Percentiles rank a stretch among this genome's conserved stretches.
Conservation (phyloP, 2,113 vertebrate species). For the Nothocercus julius region DNA sequence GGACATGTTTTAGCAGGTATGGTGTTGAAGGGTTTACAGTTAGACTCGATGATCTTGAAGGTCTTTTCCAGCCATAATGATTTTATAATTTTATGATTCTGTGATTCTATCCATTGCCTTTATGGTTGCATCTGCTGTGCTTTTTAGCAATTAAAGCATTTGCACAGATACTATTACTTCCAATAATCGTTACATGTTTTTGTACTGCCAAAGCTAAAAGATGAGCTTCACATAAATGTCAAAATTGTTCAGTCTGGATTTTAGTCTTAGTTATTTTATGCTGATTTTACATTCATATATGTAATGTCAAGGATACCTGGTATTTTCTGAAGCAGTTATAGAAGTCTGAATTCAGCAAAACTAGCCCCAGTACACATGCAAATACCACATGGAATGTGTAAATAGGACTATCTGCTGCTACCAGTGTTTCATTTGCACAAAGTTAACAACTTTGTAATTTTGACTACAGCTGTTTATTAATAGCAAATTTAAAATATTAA, state of each 20-base stretch:
- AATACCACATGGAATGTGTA: neutral
- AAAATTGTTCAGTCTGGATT: neutral
- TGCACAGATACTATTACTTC: neutral
- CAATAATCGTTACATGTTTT: neutral
- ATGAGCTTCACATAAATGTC: neutral
- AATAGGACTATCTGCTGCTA: neutral
- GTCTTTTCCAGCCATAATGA: too few relatives aligned
- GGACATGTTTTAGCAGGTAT: too few relatives aligned
- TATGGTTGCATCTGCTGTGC: neutral
- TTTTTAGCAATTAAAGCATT: neutral
- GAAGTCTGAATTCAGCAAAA: neutral
- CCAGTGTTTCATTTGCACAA: neutral
- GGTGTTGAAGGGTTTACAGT: too few relatives aligned
- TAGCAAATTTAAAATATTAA: neutral
- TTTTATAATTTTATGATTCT: too few relatives aligned
- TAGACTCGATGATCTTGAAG: too few relatives aligned
- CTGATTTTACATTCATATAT: neutral
- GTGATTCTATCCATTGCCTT: neutral
- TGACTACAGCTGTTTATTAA: neutral
- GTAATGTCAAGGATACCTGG: neutral
- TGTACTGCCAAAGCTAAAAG: neutral
- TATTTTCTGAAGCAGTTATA: neutral
- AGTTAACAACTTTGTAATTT: neutral
- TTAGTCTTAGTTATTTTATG: neutral
- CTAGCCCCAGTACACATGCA: neutral